These are phyloP conservation scores for Girardia tigrina DNA, from an alignment of 2,888 invertebrate genomes.

Conservation along the genomic window DNA sequence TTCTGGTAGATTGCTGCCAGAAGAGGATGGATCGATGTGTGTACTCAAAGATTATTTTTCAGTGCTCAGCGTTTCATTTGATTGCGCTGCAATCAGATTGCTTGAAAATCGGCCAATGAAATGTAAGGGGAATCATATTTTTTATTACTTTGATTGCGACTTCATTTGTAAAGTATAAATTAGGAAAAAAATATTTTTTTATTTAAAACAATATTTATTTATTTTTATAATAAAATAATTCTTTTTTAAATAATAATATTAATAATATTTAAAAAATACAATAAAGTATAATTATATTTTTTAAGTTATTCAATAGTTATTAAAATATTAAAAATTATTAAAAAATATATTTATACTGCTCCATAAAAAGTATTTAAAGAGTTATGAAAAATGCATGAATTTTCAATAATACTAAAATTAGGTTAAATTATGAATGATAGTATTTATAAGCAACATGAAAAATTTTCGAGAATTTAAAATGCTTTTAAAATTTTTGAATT, in stretches of 20 bases:
- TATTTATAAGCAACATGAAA: too few relatives aligned
- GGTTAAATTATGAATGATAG: too few relatives aligned
- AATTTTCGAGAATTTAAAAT: too few relatives aligned
- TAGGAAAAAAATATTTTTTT: neutral
- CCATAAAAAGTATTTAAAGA: too few relatives aligned
- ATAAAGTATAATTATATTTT: neutral
- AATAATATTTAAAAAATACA: neutral
- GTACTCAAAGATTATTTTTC: neutral
- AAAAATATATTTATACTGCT: too few relatives aligned
- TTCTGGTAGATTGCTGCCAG: neutral
- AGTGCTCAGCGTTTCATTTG: neutral
- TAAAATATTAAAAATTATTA: too few relatives aligned
- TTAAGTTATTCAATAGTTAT: too few relatives aligned
- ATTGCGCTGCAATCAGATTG: neutral
- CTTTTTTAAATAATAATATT: neutral
- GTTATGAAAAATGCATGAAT: too few relatives aligned
- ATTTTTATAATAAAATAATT: neutral
- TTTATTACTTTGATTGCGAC: too few relatives aligned
- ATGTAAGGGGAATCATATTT: neutral
- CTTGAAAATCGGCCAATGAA: neutral
- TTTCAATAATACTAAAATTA: too few relatives aligned
- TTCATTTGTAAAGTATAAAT: neutral
- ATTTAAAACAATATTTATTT: neutral
- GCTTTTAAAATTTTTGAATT: too few relatives aligned
- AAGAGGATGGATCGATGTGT: neutral